Evolutionary conservation across 2,797 vertebrate species (phyloP).

Genomic region (Pangasius macronema): DNA sequence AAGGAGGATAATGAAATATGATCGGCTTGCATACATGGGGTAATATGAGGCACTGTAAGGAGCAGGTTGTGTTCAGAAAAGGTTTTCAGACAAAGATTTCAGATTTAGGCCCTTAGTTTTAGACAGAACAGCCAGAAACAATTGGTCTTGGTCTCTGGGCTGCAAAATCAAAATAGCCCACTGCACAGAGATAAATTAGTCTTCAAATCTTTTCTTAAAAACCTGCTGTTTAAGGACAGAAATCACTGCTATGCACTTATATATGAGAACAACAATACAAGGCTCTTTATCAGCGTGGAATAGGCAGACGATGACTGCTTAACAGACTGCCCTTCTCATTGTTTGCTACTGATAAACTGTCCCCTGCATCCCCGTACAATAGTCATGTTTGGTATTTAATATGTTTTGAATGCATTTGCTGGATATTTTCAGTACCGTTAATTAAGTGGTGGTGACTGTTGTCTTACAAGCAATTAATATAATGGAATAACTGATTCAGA

Average conservation of each 20-base stretch:
- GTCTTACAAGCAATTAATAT: neutral
- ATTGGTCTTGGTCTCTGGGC: neutral
- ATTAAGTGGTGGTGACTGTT: neutral
- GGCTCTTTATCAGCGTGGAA: neutral
- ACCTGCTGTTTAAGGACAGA: neutral
- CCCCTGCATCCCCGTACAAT: neutral
- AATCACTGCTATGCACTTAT: neutral
- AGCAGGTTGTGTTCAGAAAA: constrained; percentile 43
- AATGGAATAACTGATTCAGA: neutral
- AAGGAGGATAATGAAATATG: constrained; percentile 45
- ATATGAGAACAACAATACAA: neutral
- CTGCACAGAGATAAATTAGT: neutral
- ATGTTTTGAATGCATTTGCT: neutral
- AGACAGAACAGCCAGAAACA: neutral
- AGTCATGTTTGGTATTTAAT: neutral
- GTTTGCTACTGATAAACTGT: neutral
- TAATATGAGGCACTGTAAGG: constrained; percentile 56
- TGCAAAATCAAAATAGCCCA: neutral
- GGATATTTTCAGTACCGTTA: neutral
- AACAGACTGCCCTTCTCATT: neutral
- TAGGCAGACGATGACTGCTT: neutral
- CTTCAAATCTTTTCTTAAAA: neutral
- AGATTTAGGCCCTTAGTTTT: constrained; percentile 31
- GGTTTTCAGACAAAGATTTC: constrained; percentile 25
- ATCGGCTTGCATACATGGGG: constrained; percentile 62